Evolutionary conservation across 2,888 invertebrate genomes (phyloP).

Genomic region (Dicroscelio sp.): DNA sequence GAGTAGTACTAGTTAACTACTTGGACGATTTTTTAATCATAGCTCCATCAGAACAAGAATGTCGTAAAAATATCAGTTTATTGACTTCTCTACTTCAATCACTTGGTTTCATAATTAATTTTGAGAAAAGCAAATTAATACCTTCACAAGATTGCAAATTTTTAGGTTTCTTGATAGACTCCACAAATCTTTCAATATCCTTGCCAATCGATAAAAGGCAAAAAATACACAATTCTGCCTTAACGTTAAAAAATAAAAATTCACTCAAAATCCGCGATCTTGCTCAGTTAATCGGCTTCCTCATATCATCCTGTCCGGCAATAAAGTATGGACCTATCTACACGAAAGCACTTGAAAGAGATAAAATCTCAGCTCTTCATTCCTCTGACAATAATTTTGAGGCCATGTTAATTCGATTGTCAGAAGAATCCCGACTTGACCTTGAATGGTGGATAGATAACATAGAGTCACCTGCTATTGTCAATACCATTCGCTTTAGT

Average conservation of each 20-base stretch:
- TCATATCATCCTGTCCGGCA: constrained; percentile 7
- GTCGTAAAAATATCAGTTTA: neutral
- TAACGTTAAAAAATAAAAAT: neutral
- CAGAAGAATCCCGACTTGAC: neutral
- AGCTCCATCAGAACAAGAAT: neutral
- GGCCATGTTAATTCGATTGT: neutral
- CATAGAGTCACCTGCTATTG: neutral
- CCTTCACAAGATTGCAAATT: constrained; percentile 8
- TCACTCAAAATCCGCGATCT: neutral
- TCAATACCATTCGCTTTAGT: neutral
- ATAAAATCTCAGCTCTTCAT: neutral
- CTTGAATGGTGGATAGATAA: neutral
- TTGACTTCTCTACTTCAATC: constrained; percentile 25
- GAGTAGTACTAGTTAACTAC: constrained; percentile 49
- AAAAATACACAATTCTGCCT: neutral
- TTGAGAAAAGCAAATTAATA: neutral
- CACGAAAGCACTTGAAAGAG: neutral
- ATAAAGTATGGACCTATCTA: neutral
- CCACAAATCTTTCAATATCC: neutral
- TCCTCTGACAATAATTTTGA: constrained; percentile 21
- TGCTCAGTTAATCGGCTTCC: neutral
- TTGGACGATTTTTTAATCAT: constrained; percentile 52
- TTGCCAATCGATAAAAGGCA: neutral
- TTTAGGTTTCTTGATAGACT: constrained; percentile 42
- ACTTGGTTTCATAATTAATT: constrained; percentile 55